phyloP scores from a whole-genome alignment of 1,140 invertebrate genomes.

The Microplitis demolitor region DNA sequence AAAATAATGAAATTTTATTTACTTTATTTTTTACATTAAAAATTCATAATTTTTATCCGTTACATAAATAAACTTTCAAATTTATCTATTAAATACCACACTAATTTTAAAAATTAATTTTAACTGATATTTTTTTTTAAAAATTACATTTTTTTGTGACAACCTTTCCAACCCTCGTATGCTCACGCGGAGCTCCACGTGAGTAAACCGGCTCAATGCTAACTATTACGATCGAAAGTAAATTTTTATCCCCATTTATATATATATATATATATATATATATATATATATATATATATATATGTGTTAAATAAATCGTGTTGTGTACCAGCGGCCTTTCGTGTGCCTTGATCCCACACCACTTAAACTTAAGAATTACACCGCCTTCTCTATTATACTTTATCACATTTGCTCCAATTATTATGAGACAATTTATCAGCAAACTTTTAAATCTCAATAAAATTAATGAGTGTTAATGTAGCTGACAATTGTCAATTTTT shows the following conservation, averaged over 20 bases:
- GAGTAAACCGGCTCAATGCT: slow-evolving; percentile 37
- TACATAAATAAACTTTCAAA: too few relatives aligned
- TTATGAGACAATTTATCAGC: background rate
- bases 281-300: background rate
- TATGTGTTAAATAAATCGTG: too few relatives aligned
- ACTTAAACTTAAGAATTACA: slow-evolving; percentile 7
- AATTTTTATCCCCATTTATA: slow-evolving; percentile 27
- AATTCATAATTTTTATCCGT: too few relatives aligned
- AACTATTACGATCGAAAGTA: slow-evolving; percentile 38
- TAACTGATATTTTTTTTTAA: background rate
- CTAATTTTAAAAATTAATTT: too few relatives aligned
- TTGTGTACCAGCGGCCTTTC: slow-evolving; percentile 22
- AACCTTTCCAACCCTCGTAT: slow-evolving; percentile 36
- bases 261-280: too few relatives aligned
- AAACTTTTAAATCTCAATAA: too few relatives aligned
- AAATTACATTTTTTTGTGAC: slow-evolving; percentile 2
- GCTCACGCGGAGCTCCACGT: slow-evolving; percentile 58
- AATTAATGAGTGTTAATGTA: too few relatives aligned
- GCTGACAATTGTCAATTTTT: too few relatives aligned
- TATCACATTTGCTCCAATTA: slow-evolving; percentile 3
- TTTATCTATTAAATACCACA: too few relatives aligned
- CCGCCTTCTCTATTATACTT: slow-evolving; percentile 7
- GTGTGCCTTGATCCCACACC: slow-evolving; percentile 26
- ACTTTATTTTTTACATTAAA: background rate
- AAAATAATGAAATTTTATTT: background rate